Conservation (phyloP, 35 echinoderm and acorn worm species). For the Holothuria glaberrima region DNA sequence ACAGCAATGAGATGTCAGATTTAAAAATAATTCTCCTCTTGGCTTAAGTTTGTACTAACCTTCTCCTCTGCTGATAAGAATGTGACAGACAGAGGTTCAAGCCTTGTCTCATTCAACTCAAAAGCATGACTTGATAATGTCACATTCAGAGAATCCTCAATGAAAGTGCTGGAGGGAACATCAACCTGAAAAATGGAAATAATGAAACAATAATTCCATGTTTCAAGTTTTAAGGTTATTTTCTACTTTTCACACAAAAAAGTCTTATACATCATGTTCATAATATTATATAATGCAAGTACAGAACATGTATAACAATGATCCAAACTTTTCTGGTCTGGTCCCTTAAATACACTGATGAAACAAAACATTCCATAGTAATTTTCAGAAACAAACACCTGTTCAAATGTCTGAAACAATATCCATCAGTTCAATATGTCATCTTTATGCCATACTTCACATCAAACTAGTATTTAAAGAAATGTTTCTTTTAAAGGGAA, state of each 20-base stretch:
- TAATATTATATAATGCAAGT: too few relatives aligned
- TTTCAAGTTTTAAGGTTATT: neutral
- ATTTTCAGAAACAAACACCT: too few relatives aligned
- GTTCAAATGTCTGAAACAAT: neutral
- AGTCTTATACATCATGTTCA: too few relatives aligned
- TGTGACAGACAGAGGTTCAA: conserved; percentile 12
- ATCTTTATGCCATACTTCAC: neutral
- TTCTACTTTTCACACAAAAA: too few relatives aligned
- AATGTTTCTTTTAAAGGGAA: neutral
- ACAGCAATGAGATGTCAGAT: neutral
- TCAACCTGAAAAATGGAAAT: conserved; percentile 50
- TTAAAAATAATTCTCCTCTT: neutral
- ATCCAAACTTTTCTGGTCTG: neutral
- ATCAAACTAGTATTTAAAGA: neutral
- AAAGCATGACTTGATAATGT: conserved; percentile 49
- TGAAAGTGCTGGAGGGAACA: conserved; percentile 61
- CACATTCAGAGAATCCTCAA: conserved; percentile 55
- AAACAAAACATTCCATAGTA: neutral
- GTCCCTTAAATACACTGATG: neutral
- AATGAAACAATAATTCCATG: neutral
- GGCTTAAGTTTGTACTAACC: neutral
- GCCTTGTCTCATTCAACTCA: conserved; percentile 31
- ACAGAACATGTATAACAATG: too few relatives aligned
- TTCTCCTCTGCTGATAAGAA: neutral
- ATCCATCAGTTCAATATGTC: neutral